Percentiles rank a stretch among this genome's conserved stretches.
phyloP scores from a whole-genome alignment of 2,888 invertebrate species.

The Eurois occulta region DNA sequence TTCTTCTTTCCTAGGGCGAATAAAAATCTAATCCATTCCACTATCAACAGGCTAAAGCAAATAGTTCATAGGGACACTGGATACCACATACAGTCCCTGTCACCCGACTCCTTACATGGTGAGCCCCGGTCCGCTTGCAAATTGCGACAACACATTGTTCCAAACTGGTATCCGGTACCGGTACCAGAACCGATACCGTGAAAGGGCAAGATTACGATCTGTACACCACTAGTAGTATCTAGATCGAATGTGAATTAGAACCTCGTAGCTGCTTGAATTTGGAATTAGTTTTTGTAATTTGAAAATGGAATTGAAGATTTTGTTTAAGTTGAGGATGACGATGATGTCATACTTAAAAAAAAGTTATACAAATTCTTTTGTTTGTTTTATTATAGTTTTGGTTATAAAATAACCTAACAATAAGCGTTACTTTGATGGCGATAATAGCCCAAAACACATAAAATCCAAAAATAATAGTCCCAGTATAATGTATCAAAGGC shows the following conservation, averaged over 20 bases:
- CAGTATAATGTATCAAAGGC: conserved; percentile 57
- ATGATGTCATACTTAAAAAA: conserved; percentile 5
- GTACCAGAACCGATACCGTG: conserved; percentile 60
- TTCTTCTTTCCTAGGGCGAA: background rate
- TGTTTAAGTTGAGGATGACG: conserved; percentile 7
- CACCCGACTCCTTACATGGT: conserved; percentile 78
- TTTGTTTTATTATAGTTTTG: background rate
- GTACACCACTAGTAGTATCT: conserved; percentile 66
- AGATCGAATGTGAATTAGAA: conserved; percentile 69
- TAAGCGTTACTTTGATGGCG: conserved; percentile 21
- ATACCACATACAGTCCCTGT: conserved; percentile 65
- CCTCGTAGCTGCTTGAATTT: conserved; percentile 44
- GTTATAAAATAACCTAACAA: conserved; percentile 13
- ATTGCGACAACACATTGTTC: conserved; percentile 89
- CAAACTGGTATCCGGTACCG: conserved; percentile 71
- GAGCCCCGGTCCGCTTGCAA: conserved; percentile 85
- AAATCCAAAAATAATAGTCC: conserved; percentile 35
- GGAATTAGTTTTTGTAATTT: conserved; percentile 51
- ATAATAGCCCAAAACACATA: conserved; percentile 47
- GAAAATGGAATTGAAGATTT: conserved; percentile 39
- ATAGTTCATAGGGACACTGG: conserved; percentile 60
- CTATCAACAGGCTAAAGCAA: conserved; percentile 30
- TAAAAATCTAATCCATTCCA: conserved; percentile 41
- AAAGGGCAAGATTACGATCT: conserved; percentile 72
- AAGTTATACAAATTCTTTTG: background rate